These are phyloP conservation scores for Dione vanillae DNA, from an alignment of 2,888 invertebrate genomes.

Conservation along the genomic window DNA sequence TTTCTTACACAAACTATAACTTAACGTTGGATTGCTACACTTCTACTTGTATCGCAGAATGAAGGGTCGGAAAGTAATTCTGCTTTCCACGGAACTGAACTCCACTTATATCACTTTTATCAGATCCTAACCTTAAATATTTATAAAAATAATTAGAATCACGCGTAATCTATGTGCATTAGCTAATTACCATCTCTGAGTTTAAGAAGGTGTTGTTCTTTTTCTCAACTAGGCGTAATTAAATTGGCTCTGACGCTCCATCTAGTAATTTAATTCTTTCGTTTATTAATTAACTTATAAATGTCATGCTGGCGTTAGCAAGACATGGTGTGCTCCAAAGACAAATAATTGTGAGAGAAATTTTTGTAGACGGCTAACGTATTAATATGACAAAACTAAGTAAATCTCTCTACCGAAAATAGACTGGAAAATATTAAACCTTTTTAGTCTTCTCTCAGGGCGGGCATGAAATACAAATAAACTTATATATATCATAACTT, in stretches of 20 bases:
- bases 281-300: slow-evolving; percentile 30
- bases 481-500: too few relatives aligned
- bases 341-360: too few relatives aligned
- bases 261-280: slow-evolving; percentile 37
- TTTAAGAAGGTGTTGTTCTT: slow-evolving; percentile 23
- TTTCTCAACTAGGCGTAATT: slow-evolving; percentile 23
- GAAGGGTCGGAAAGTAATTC: too few relatives aligned
- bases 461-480: background rate
- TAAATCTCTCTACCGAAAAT: too few relatives aligned
- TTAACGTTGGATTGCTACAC: too few relatives aligned
- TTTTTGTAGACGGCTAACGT: background rate
- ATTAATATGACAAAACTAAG: background rate
- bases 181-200: slow-evolving; percentile 16
- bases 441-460: too few relatives aligned
- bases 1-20: too few relatives aligned
- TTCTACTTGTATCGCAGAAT: too few relatives aligned
- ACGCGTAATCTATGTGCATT: slow-evolving; percentile 16
- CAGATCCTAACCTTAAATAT: too few relatives aligned
- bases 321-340: slow-evolving; percentile 8
- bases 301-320: slow-evolving; percentile 16
- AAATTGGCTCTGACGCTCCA: slow-evolving; percentile 36
- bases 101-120: too few relatives aligned
- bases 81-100: too few relatives aligned
- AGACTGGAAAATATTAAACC: too few relatives aligned
- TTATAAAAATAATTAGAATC: slow-evolving; percentile 9